A percentile compares a stretch with the other conserved stretches of the same genome.
These are phyloP conservation scores for Brevimyrus niger DNA, from an alignment of 2,113 vertebrate species.

Conservation along the genomic window DNA sequence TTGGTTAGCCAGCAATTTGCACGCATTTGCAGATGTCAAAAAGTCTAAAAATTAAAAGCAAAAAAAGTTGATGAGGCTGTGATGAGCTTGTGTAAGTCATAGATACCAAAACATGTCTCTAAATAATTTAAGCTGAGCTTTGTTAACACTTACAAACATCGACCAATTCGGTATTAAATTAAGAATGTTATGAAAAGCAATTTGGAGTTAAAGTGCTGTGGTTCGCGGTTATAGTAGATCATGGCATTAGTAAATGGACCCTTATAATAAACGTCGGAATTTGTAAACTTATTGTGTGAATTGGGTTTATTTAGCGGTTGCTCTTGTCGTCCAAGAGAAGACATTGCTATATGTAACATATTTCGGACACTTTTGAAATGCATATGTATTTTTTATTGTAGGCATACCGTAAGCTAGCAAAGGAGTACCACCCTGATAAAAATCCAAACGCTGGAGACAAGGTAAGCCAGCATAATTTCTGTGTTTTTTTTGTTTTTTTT, in stretches of 20 bases:
- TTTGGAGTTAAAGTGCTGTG: neutral
- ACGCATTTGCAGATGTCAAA: neutral
- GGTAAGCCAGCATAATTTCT: conserved; percentile 59
- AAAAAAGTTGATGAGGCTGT: neutral
- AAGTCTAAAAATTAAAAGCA: neutral
- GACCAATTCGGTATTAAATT: neutral
- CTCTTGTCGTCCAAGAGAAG: neutral
- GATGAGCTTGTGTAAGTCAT: neutral
- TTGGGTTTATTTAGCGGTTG: neutral
- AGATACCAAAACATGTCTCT: neutral
- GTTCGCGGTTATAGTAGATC: neutral
- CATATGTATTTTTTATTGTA: conserved; percentile 45
- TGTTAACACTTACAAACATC: neutral
- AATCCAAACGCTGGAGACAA: conserved; percentile 98
- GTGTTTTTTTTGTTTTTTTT: neutral
- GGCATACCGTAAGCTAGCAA: conserved; percentile 95
- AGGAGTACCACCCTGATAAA: conserved; percentile 98
- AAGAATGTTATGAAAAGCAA: neutral
- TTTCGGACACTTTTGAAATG: neutral
- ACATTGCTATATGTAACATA: neutral
- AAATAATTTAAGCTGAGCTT: neutral
- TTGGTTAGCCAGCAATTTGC: neutral
- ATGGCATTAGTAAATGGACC: neutral
- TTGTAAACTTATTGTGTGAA: neutral
- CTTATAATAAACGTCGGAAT: neutral